Evolutionary conservation across 1,140 invertebrate genomes (phyloP).

Genomic region (Bombus pyrosoma): DNA sequence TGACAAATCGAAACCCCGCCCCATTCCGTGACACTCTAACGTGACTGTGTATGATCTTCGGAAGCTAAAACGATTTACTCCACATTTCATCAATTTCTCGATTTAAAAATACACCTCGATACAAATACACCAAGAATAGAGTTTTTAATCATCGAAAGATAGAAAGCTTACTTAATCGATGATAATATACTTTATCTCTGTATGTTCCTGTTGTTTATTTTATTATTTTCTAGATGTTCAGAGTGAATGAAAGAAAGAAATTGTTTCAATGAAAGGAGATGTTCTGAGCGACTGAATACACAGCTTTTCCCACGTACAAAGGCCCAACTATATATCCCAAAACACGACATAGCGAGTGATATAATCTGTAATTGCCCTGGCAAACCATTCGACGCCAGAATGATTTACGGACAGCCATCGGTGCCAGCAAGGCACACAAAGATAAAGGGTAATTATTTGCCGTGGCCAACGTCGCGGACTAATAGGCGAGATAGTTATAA

Average conservation of each 20-base stretch:
- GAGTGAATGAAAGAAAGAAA: background rate
- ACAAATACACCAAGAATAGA: too few species aligned
- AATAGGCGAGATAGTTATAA: slow-evolving; percentile 6
- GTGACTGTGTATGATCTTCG: background rate
- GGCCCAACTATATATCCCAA: background rate
- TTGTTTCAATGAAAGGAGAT: background rate
- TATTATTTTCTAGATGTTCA: background rate
- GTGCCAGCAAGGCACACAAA: background rate
- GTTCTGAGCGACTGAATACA: background rate
- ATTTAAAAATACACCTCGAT: too few species aligned
- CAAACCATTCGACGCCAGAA: slow-evolving; percentile 3
- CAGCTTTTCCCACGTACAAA: background rate
- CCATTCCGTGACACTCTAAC: background rate
- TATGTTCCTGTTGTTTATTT: too few species aligned
- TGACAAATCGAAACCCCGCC: background rate
- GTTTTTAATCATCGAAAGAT: too few species aligned
- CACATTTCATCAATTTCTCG: too few species aligned
- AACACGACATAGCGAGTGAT: background rate
- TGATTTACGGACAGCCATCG: slow-evolving; percentile 9
- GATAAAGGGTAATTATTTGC: background rate
- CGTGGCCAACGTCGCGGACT: slow-evolving; percentile 1
- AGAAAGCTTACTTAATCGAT: too few species aligned
- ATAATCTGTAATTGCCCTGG: background rate
- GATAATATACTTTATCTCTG: too few species aligned
- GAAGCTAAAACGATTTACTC: too few species aligned